Evolutionary conservation across 2,797 vertebrate genomes (phyloP).

Genomic region (Labroides dimidiatus): DNA sequence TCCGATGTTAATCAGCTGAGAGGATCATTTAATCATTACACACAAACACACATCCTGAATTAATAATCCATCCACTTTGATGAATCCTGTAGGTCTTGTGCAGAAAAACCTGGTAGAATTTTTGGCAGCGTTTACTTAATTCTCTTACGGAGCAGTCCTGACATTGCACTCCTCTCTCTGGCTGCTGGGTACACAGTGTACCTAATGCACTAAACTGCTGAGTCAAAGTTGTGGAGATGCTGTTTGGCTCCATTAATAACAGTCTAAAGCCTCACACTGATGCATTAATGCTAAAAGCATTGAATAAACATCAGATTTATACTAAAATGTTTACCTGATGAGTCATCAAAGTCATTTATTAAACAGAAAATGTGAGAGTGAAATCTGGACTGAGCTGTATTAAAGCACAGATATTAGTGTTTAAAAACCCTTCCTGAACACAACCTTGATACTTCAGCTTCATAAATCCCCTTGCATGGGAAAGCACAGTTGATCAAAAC

Average conservation of each 20-base stretch:
- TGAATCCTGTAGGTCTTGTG: conserved; percentile 30
- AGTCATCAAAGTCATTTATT: background rate
- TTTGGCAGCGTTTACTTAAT: conserved; percentile 53
- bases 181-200: conserved; percentile 54
- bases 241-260: conserved; percentile 10
- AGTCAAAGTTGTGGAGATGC: conserved; percentile 22
- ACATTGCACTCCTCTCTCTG: conserved; percentile 35
- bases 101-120: conserved; percentile 31
- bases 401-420: background rate
- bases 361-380: conserved; percentile 3
- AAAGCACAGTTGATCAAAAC: conserved; percentile 14
- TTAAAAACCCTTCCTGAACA: conserved; percentile 21
- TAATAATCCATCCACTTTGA: conserved; percentile 39
- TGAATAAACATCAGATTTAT: conserved; percentile 4
- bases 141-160: conserved; percentile 44
- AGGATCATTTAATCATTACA: conserved; percentile 14
- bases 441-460: conserved; percentile 21
- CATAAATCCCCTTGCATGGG: background rate
- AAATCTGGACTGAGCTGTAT: background rate
- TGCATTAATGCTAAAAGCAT: conserved; percentile 1
- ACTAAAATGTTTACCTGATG: conserved; percentile 4
- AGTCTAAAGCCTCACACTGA: background rate
- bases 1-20: conserved; percentile 29
- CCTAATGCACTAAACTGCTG: conserved; percentile 32
- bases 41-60: conserved; percentile 1